Percentiles rank a stretch among this genome's conserved stretches.
These are phyloP conservation scores for Proterorhinus semilunaris DNA, from an alignment of 2,113 vertebrate species.

Conservation along the genomic window DNA sequence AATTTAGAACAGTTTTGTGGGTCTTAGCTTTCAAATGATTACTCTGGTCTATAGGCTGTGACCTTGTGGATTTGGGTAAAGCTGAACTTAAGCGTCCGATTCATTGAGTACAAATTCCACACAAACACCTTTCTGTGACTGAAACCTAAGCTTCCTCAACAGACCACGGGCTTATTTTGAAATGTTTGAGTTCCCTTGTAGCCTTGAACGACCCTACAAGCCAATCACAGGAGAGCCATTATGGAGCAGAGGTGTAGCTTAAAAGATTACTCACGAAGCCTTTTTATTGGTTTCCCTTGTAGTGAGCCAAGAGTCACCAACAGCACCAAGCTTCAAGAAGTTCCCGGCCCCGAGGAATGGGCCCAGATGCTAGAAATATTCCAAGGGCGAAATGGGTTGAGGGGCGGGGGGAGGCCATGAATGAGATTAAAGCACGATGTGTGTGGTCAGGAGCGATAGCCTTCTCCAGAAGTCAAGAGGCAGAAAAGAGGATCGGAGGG, in stretches of 20 bases:
- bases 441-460: conserved; percentile 51
- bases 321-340: conserved; percentile 27
- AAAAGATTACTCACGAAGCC: conserved; percentile 60
- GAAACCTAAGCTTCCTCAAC: conserved; percentile 23
- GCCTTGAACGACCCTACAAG: conserved; percentile 40
- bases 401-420: conserved; percentile 11
- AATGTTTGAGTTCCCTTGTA: conserved; percentile 50
- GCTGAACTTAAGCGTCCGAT: too few relatives aligned
- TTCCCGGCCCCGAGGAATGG: conserved; percentile 13
- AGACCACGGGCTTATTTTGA: conserved; percentile 58
- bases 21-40: too few relatives aligned
- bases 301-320: conserved; percentile 44
- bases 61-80: too few relatives aligned
- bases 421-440: conserved; percentile 49
- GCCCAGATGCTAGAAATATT: conserved; percentile 31
- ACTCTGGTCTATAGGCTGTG: too few relatives aligned
- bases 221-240: conserved; percentile 59
- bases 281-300: conserved; percentile 55
- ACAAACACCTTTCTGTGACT: conserved; percentile 20
- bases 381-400: conserved; percentile 13
- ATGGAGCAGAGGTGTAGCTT: conserved; percentile 63
- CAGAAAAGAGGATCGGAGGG: conserved; percentile 46
- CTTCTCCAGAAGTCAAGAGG: conserved; percentile 45
- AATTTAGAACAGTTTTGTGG: too few relatives aligned
- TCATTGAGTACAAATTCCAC: neutral